Base-by-base conservation (phyloP, 2,888 invertebrate species). In the Mythimna loreyi region DNA sequence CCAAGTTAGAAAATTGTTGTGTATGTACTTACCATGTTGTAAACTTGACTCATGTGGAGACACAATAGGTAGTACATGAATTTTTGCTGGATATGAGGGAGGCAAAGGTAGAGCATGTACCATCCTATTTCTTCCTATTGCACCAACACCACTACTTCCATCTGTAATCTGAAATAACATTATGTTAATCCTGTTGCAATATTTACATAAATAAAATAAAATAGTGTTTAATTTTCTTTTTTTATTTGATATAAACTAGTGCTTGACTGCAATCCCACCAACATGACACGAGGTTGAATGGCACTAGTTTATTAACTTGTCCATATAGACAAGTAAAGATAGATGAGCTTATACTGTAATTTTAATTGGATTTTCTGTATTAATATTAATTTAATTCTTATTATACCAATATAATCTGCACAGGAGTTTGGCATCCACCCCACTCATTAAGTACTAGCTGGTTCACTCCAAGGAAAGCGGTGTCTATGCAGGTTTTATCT, bases 381-480 rank as follows among this genome's bases (percentile, higher is more conserved):
- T 16, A 65, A 66, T 30, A 43, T 16, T 43, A 1, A 40, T 25
- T 40, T 60, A n/a, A n/a, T n/a, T 23, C 11, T 13, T 16, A 61
- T 28, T 50, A 75, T 91, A 96, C 96, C 92, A 96, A 65, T 72
- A 96, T 92, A 49, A 96, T 94, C 82, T 99, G 99, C 83, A 98
- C 98, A 11, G 98, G 97, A 59, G 98, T 98, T 80, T 98, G 97
- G 73, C 97, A 97, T 7, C 99, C 99, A 7, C 99, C 99, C 99
- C 99, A 99, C 90, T 99, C 98, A 64, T 97, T 97, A 45, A 98
- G 96, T 45, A 99, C 97, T 61, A 98, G 95, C 85, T 97, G 97
- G 86, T 97, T 98, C 1, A 98, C 97, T 25, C 98, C 98, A 85
- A 97, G 97, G 3, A 99, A 94, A 58, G 98, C 98, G 8, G 97